Evolutionary conservation across 1,140 invertebrate species (phyloP), one percentile per base, ranked within the genome.

Genomic region (Heliothis virescens): DNA sequence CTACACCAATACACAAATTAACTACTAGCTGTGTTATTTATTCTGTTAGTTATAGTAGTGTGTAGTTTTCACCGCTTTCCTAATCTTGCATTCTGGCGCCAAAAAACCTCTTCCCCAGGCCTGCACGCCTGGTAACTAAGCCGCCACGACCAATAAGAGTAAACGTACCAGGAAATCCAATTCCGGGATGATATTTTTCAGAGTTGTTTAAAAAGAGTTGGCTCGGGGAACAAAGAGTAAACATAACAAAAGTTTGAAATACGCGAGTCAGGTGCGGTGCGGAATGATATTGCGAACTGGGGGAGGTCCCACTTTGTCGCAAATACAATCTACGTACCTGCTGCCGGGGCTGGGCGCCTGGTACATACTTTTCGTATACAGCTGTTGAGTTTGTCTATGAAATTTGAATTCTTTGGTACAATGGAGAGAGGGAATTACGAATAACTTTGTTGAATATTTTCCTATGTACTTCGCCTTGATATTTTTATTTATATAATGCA

Each of bases 161-260:
- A 55, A 34, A 34, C 50, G 21, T n/a, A 15, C 21, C 26, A 71
- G 67, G 50, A 71, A 72, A 72, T 34, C 15, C 55, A 60, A 60
- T 74, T 60, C 29, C 71, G n/a, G 15, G n/a, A n/a, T 57, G 18
- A 59, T 74, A 60, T 60, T 74, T 74, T n/a, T 41, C 34, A 13
- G 16, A 48, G 52, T 50, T 47, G 72, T 21, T 47, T 55, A 48
- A 74, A 74, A 74, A 74, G 72, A 48, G 53, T 74, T 74, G 72
- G 41, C 34, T 41, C 26, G 55, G 72, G 72, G 72, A 74, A 74
- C 72, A 74, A 60, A 74, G 72, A 74, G 72, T 60, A 74, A 74
- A 74, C 55, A 72, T 72, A 72, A 72, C 67, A 72, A 72, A 72
- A 72, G 67, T 72, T 72, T 72, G 67, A 72, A 55, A 72, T 55